A percentile compares a stretch with the other conserved stretches of the same genome.
Conservation (phyloP, 2,113 vertebrate species). For the Spea bombifrons region DNA sequence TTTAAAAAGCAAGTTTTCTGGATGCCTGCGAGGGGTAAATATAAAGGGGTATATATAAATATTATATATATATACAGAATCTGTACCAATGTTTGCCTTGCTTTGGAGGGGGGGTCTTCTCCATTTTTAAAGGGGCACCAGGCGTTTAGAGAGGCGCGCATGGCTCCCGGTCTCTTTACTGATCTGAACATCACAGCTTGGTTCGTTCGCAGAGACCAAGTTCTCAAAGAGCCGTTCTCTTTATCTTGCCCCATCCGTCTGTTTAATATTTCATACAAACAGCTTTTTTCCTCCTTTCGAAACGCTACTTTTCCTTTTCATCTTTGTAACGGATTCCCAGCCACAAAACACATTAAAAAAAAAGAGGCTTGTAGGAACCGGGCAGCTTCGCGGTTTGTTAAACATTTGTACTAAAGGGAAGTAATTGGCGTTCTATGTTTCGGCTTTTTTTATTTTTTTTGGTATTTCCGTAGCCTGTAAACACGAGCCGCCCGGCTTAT, state of each 20-base stretch:
- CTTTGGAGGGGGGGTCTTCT: too few relatives aligned
- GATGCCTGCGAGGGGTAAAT: too few relatives aligned
- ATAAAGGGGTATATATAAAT: too few relatives aligned
- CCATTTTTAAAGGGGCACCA: too few relatives aligned
- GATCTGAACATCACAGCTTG: neutral
- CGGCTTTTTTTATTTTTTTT: neutral
- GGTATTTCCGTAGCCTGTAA: neutral
- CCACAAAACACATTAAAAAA: neutral
- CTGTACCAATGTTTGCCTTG: too few relatives aligned
- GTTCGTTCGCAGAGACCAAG: neutral
- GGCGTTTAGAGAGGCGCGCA: too few relatives aligned
- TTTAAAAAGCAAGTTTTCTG: too few relatives aligned
- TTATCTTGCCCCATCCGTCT: neutral
- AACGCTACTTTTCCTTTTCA: neutral
- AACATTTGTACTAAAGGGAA: neutral
- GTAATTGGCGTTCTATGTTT: neutral
- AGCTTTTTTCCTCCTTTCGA: neutral
- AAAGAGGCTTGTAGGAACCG: neutral
- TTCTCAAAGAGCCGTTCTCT: neutral
- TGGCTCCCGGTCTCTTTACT: too few relatives aligned
- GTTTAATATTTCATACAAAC: constrained; percentile 9
- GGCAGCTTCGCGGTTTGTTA: neutral
- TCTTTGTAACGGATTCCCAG: neutral
- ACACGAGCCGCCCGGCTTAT: too few relatives aligned
- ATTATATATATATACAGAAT: too few relatives aligned